These are phyloP conservation scores for Tachypleus tridentatus DNA, from an alignment of 1,140 invertebrate species.

Conservation along the genomic window DNA sequence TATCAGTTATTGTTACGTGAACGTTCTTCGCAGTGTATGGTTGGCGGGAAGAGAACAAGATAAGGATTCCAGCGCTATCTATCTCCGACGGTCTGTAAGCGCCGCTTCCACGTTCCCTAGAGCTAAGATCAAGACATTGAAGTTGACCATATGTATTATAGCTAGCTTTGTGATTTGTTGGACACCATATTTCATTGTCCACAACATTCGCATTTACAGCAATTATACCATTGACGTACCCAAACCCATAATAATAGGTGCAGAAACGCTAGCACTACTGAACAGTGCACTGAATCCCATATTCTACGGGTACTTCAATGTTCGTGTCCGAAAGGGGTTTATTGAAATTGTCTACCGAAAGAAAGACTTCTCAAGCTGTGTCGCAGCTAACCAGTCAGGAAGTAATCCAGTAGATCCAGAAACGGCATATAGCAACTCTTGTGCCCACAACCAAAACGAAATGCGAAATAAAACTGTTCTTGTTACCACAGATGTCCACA, in stretches of 20 bases:
- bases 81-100: slow-evolving; percentile 22
- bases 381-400: slow-evolving; percentile 13
- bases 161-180: slow-evolving; percentile 37
- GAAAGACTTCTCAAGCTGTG: slow-evolving; percentile 9
- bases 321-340: slow-evolving; percentile 23
- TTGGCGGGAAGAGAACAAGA: slow-evolving; percentile 3
- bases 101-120: slow-evolving; percentile 24
- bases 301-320: slow-evolving; percentile 37
- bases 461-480: too few relatives aligned
- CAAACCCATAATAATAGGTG: slow-evolving; percentile 30
- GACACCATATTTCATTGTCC: slow-evolving; percentile 38
- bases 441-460: too few relatives aligned
- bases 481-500: too few relatives aligned
- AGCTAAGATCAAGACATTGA: slow-evolving; percentile 36
- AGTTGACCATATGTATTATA: slow-evolving; percentile 36
- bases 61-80: slow-evolving; percentile 19
- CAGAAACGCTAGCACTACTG: slow-evolving; percentile 35
- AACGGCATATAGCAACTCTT: too few relatives aligned
- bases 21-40: slow-evolving; percentile 36
- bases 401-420: too few relatives aligned
- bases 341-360: slow-evolving; percentile 17
- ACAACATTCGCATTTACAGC: slow-evolving; percentile 34
- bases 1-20: slow-evolving; percentile 38
- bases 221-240: slow-evolving; percentile 32
- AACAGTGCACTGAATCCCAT: slow-evolving; percentile 38